These are phyloP conservation scores for Fistularia tabacaria DNA, from an alignment of 2,797 vertebrate genomes.

Conservation along the genomic window DNA sequence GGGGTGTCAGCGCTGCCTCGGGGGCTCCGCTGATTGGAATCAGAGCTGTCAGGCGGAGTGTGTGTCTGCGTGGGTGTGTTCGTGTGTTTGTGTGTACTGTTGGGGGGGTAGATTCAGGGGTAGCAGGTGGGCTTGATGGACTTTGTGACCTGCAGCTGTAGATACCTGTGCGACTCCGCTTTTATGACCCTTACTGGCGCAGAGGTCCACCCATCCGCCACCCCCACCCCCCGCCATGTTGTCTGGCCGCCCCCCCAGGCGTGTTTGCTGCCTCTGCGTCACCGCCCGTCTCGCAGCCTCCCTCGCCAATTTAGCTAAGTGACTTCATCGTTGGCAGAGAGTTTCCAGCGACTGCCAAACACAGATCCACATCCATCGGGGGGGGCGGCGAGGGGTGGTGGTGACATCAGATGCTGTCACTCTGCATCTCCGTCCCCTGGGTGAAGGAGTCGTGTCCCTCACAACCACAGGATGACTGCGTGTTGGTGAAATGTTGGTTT, in stretches of 20 bases:
- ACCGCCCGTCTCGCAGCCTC: constrained; percentile 22
- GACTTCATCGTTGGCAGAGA: constrained; percentile 18
- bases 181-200: too few species aligned
- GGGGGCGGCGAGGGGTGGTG: too few species aligned
- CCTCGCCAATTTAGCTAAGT: constrained; percentile 14
- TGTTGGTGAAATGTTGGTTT: too few species aligned
- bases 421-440: too few species aligned
- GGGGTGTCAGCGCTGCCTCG: not conserved
- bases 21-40: constrained; percentile 5
- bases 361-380: constrained; percentile 1
- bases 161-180: too few species aligned
- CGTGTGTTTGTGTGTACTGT: not conserved
- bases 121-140: too few species aligned
- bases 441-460: not conserved
- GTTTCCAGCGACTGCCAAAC: constrained; percentile 12
- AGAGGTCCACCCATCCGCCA: too few species aligned
- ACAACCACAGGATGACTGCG: constrained; percentile 2
- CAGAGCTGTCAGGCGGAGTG: not conserved
- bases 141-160: too few species aligned
- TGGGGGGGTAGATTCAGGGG: not conserved
- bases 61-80: not conserved
- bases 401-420: too few species aligned
- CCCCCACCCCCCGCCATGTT: too few species aligned
- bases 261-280: not conserved
- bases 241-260: too few species aligned